Conservation (phyloP, 2,888 invertebrate species). For the Brachyopa scutellaris region DNA sequence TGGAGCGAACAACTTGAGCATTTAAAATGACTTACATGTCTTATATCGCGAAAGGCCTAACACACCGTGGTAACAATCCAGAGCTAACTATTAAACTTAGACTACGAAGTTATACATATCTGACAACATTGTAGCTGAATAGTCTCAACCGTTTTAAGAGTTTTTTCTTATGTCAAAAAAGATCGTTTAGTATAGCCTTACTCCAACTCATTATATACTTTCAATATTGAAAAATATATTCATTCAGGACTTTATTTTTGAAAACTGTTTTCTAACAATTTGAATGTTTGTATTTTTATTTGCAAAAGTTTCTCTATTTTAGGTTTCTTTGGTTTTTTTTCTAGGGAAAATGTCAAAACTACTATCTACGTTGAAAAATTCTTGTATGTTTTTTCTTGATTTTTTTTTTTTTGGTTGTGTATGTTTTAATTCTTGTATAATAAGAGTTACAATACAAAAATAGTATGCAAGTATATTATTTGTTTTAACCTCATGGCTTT, state of each 20-base stretch:
- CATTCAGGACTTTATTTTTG: neutral
- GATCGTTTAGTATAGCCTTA: too few species aligned
- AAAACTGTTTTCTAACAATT: neutral
- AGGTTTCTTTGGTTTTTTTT: neutral
- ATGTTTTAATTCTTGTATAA: conserved; percentile 39
- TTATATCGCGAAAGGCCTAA: too few species aligned
- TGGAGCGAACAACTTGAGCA: too few species aligned
- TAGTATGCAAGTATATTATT: conserved; percentile 65
- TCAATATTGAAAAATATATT: conserved; percentile 7
- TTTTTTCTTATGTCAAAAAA: too few species aligned
- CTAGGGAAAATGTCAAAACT: conserved; percentile 38
- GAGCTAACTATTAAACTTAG: too few species aligned
- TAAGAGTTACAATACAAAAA: conserved; percentile 70
- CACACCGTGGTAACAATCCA: too few species aligned
- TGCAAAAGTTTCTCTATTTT: conserved; percentile 2
- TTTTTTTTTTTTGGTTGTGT: conserved; percentile 40
- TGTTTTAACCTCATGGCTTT: conserved; percentile 59
- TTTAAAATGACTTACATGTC: too few species aligned
- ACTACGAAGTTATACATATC: too few species aligned
- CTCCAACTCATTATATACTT: neutral
- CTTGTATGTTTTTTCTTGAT: neutral
- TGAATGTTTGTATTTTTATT: conserved; percentile 6
- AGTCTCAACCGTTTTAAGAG: too few species aligned
- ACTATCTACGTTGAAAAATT: conserved; percentile 46
- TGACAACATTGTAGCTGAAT: too few species aligned